phyloP scores from a whole-genome alignment of 1,140 invertebrate species.

The Ptiloglossa arizonensis region DNA sequence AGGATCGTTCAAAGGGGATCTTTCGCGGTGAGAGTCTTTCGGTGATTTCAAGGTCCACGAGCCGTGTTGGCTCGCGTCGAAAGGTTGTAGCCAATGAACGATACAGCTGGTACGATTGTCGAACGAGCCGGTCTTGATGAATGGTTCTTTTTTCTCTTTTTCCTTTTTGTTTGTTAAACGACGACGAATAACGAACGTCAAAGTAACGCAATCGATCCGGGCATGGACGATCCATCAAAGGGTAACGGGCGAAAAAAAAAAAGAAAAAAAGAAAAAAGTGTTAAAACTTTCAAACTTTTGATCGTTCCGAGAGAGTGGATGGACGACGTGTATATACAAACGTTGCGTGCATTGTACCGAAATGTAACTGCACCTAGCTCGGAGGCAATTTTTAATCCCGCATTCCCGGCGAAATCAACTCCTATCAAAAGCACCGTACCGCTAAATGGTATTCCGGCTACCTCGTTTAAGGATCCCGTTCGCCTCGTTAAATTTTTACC shows the following conservation, averaged over 20 bases:
- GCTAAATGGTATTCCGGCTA: background rate
- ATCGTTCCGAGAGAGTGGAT: background rate
- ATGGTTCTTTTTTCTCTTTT: too few species aligned
- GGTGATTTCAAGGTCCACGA: too few species aligned
- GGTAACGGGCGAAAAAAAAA: background rate
- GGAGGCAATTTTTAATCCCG: background rate
- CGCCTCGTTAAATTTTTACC: constrained; percentile 1
- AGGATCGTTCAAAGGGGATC: too few species aligned
- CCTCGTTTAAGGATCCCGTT: background rate
- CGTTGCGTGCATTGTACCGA: background rate
- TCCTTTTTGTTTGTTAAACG: too few species aligned
- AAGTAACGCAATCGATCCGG: too few species aligned
- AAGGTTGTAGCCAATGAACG: too few species aligned
- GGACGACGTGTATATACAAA: background rate
- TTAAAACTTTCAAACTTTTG: background rate
- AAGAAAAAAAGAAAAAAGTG: background rate
- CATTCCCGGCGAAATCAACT: background rate
- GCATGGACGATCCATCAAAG: background rate
- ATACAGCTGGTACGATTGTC: too few species aligned
- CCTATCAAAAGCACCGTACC: background rate
- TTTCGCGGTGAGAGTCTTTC: too few species aligned
- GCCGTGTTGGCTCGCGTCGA: too few species aligned
- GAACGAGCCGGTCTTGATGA: too few species aligned
- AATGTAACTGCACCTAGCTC: background rate
- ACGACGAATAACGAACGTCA: too few species aligned